These are phyloP conservation scores for Epinephelus malabaricus DNA, from an alignment of 2,797 vertebrate species.

Conservation along the genomic window DNA sequence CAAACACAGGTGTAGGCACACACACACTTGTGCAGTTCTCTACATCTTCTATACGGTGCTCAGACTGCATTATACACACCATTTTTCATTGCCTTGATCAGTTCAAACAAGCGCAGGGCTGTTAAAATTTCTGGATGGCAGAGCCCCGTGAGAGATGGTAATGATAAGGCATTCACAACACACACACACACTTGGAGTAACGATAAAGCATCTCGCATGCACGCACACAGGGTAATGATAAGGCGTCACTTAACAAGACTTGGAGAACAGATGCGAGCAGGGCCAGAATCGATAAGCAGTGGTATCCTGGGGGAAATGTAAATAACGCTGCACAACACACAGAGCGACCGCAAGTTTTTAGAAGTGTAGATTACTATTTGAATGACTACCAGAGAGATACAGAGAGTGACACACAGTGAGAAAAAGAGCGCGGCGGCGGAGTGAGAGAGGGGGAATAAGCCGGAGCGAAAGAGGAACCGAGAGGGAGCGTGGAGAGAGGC, in stretches of 20 bases:
- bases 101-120: slow-evolving; percentile 47
- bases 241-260: slow-evolving; percentile 45
- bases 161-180: slow-evolving; percentile 57
- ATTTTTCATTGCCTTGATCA: slow-evolving; percentile 38
- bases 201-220: slow-evolving; percentile 33
- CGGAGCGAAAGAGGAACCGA: slow-evolving; percentile 40
- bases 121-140: slow-evolving; percentile 67
- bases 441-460: slow-evolving; percentile 28
- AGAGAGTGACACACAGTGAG: slow-evolving; percentile 20
- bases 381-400: slow-evolving; percentile 47
- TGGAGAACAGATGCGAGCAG: slow-evolving; percentile 47
- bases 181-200: slow-evolving; percentile 20
- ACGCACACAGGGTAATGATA: slow-evolving; percentile 44
- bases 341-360: slow-evolving; percentile 39
- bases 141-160: slow-evolving; percentile 60
- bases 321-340: slow-evolving; percentile 53
- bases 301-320: slow-evolving; percentile 57
- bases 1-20: background rate
- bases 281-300: slow-evolving; percentile 64
- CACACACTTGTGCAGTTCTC: background rate
- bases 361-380: slow-evolving; percentile 54
- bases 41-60: background rate
- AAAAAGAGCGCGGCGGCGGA: slow-evolving; percentile 6
- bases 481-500: slow-evolving; percentile 37
- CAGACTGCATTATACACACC: slow-evolving; percentile 12